phyloP scores from a whole-genome alignment of 2,888 invertebrate genomes.

The Apamea monoglypha region DNA sequence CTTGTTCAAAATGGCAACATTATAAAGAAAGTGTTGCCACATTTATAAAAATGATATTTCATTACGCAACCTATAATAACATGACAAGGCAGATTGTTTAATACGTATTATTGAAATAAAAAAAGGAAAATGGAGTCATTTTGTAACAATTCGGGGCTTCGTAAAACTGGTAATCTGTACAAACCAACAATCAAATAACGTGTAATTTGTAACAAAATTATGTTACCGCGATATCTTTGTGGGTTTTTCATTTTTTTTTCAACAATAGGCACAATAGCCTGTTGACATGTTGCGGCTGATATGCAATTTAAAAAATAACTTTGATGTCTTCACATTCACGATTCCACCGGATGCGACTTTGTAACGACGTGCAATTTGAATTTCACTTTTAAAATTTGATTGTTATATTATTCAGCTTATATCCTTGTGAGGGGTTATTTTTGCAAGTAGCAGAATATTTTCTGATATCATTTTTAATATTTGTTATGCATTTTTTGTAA shows the following conservation, averaged over 20 bases:
- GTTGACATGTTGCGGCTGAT: slow-evolving; percentile 87
- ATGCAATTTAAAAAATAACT: slow-evolving; percentile 81
- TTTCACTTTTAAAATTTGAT: slow-evolving; percentile 78
- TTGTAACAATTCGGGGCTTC: slow-evolving; percentile 82
- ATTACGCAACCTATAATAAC: slow-evolving; percentile 83
- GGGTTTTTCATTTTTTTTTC: slow-evolving; percentile 72
- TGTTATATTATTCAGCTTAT: slow-evolving; percentile 62
- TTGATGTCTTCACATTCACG: slow-evolving; percentile 80
- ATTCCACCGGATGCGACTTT: slow-evolving; percentile 83
- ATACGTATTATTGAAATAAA: slow-evolving; percentile 86
- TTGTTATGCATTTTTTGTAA: not conserved
- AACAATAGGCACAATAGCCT: slow-evolving; percentile 85
- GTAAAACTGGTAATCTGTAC: slow-evolving; percentile 87
- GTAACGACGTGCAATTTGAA: slow-evolving; percentile 78
- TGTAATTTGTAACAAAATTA: slow-evolving; percentile 88
- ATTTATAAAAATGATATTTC: slow-evolving; percentile 81
- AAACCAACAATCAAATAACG: slow-evolving; percentile 85
- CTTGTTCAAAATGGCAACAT: slow-evolving; percentile 64
- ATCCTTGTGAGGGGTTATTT: slow-evolving; percentile 58
- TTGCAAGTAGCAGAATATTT: slow-evolving; percentile 33
- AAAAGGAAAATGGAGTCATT: slow-evolving; percentile 87
- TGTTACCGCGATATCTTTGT: slow-evolving; percentile 86
- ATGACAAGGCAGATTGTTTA: slow-evolving; percentile 81
- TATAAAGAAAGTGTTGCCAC: slow-evolving; percentile 76
- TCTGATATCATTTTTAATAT: slow-evolving; percentile 23